phyloP scores from a whole-genome alignment of 2,113 vertebrate genomes.

The Archocentrus centrarchus region DNA sequence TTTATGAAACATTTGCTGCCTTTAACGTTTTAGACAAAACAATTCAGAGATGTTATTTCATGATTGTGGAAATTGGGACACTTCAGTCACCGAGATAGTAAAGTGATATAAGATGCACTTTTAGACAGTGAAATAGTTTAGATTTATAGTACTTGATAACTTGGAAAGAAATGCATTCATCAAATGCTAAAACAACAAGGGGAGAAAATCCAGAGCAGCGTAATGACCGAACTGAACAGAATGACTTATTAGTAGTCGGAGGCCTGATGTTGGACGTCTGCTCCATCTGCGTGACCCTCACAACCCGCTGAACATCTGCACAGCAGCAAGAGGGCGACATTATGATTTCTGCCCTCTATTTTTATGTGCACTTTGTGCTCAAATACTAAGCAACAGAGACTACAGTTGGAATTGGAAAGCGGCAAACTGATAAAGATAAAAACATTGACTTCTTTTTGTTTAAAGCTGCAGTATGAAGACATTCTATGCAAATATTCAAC shows the following conservation, averaged over 20 bases:
- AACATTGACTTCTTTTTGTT: not conserved
- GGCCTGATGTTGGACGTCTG: conserved; percentile 38
- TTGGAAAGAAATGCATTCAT: not conserved
- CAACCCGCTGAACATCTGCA: conserved; percentile 28
- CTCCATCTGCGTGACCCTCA: conserved; percentile 3
- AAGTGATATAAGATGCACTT: not conserved
- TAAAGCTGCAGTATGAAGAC: not conserved
- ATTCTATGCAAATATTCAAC: not conserved
- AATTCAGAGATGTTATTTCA: not conserved
- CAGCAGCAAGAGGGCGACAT: not conserved
- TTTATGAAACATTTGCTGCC: not conserved
- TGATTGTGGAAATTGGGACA: not conserved
- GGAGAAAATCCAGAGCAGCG: not conserved
- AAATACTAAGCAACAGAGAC: not conserved
- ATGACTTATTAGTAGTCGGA: conserved; percentile 52
- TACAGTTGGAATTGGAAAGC: not conserved
- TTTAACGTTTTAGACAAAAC: not conserved
- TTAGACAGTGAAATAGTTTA: not conserved
- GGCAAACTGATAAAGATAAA: not conserved
- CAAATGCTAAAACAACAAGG: not conserved
- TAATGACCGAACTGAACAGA: conserved; percentile 1
- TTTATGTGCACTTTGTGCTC: not conserved
- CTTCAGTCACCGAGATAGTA: not conserved
- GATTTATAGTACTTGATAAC: not conserved
- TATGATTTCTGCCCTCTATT: not conserved